phyloP scores from a whole-genome alignment of 2,888 invertebrate genomes.

The Drosophila putrida region DNA sequence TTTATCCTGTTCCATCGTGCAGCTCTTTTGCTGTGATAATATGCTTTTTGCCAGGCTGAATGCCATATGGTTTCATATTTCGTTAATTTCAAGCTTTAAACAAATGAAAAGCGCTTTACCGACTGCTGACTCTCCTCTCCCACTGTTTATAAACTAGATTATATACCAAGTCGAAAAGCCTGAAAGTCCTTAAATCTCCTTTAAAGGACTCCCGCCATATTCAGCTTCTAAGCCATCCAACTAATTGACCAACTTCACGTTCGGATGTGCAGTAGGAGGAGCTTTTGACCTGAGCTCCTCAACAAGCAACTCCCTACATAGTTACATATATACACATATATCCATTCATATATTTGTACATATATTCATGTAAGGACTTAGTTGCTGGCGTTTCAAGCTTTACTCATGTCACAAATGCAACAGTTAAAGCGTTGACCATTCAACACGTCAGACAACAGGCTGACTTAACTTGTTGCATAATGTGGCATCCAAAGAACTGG shows the following conservation, averaged over 20 bases:
- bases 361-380: conserved; percentile 40
- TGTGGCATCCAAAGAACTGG: conserved; percentile 54
- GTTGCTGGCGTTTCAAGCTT: conserved; percentile 37
- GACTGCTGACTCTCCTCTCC: conserved; percentile 12
- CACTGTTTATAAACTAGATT: conserved; percentile 58
- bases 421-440: conserved; percentile 61
- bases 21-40: conserved; percentile 5
- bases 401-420: conserved; percentile 54
- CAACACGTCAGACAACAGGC: conserved; percentile 60
- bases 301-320: conserved; percentile 24
- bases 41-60: conserved; percentile 8
- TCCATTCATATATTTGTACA: conserved; percentile 8
- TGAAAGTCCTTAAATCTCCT: conserved; percentile 37
- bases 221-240: conserved; percentile 40
- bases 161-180: conserved; percentile 34
- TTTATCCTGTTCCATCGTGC: background rate
- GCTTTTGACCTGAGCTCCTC: conserved; percentile 28
- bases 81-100: background rate
- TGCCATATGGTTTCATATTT: conserved; percentile 31
- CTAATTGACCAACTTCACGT: conserved; percentile 52
- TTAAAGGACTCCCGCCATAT: conserved; percentile 35
- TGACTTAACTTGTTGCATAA: conserved; percentile 74
- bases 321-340: conserved; percentile 1
- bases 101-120: conserved; percentile 40
- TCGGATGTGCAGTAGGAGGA: conserved; percentile 4